Conservation (phyloP, 2,113 vertebrate species). For the Ciconia maguari region DNA sequence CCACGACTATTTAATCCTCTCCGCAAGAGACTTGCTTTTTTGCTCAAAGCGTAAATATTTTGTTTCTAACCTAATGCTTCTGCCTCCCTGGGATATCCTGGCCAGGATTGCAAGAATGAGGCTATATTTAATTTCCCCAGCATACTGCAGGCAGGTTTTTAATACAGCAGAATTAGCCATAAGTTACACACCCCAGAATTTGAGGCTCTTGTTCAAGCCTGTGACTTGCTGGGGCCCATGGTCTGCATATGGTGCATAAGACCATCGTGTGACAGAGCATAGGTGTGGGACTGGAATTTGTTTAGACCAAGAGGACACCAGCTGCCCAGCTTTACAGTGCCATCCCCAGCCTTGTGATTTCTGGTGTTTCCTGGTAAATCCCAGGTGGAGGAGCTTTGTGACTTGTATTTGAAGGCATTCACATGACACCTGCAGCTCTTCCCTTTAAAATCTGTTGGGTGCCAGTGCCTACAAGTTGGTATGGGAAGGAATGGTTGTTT, state of each 20-base stretch:
- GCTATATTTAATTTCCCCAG: not conserved
- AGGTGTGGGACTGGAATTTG: not conserved
- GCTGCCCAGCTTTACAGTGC: not conserved
- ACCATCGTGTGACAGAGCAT: not conserved
- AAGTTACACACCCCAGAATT: not conserved
- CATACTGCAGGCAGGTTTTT: not conserved
- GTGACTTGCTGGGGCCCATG: not conserved
- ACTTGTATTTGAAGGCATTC: not conserved
- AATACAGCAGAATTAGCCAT: not conserved
- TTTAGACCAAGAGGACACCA: not conserved
- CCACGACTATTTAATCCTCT: not conserved
- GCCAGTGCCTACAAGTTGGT: not conserved
- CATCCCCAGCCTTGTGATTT: not conserved
- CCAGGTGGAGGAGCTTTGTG: not conserved
- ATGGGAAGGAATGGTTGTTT: not conserved
- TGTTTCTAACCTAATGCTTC: not conserved
- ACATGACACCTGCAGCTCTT: not conserved
- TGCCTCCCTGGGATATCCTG: not conserved
- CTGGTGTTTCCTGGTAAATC: not conserved
- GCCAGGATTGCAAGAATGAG: not conserved
- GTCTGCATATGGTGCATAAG: accelerated
- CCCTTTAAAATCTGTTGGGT: not conserved
- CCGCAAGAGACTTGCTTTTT: not conserved
- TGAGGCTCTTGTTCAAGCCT: not conserved
- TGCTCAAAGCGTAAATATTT: not conserved